phyloP scores from a whole-genome alignment of 2,113 vertebrate species.

The Aleadryas rufinucha region DNA sequence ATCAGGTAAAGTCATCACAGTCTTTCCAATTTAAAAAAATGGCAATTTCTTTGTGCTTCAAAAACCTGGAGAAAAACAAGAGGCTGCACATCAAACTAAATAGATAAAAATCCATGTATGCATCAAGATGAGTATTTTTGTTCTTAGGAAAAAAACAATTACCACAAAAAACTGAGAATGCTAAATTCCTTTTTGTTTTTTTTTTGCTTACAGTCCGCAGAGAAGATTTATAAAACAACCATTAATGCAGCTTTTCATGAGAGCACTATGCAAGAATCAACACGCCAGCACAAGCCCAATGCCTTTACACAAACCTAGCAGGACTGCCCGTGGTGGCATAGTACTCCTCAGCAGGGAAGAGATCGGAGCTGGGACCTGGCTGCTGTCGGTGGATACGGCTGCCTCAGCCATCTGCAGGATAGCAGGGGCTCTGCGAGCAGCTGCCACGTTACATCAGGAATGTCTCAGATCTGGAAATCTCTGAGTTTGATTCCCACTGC shows the following conservation, averaged over 20 bases:
- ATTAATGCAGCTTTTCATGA: neutral
- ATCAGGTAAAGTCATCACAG: neutral
- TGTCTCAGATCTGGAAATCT: neutral
- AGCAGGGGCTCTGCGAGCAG: neutral
- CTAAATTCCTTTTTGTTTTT: neutral
- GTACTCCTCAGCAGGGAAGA: neutral
- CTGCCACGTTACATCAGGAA: neutral
- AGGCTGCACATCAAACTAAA: neutral
- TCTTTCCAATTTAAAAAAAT: neutral
- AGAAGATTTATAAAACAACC: neutral
- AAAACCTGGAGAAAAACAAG: neutral
- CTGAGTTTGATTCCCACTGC: neutral
- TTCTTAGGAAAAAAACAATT: neutral
- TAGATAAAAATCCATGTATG: neutral
- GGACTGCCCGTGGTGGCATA: rapidly evolving
- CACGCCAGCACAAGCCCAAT: neutral
- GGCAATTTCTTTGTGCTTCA: neutral
- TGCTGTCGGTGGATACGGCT: rapidly evolving
- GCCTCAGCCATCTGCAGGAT: neutral
- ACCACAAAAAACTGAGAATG: neutral
- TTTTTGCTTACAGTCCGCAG: neutral
- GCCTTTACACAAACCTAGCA: neutral
- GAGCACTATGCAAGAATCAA: neutral
- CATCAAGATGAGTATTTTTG: neutral
- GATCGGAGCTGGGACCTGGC: neutral